Evolutionary conservation across 1,140 invertebrate genomes (phyloP).

Genomic region (Teleogryllus occipitalis): DNA sequence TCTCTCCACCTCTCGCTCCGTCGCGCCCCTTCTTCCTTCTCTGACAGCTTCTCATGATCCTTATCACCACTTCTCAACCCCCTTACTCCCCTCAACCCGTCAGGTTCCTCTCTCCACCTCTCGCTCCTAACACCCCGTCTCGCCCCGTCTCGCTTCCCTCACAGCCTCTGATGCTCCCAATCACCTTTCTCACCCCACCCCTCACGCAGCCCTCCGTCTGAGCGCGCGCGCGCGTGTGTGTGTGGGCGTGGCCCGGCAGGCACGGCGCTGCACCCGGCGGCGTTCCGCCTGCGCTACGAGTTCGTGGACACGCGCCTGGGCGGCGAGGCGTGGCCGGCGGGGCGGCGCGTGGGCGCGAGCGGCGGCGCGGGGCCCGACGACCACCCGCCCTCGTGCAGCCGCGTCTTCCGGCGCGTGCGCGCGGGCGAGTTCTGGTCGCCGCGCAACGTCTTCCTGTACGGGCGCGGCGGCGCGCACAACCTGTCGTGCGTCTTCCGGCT

Average conservation of each 20-base stretch:
- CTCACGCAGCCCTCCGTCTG: no score
- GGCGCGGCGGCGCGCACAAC: conserved; percentile 60
- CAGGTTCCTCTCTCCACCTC: background rate
- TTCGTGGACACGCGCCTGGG: conserved; percentile 72
- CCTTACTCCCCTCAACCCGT: no score
- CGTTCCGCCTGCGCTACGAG: conserved; percentile 56
- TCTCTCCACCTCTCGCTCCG: background rate
- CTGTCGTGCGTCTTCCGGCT: conserved; percentile 67
- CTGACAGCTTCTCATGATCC: no score
- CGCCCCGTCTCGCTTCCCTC: background rate
- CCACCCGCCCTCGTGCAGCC: conserved; percentile 37
- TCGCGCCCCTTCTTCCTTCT: background rate
- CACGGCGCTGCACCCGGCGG: conserved; percentile 44
- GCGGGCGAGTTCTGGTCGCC: conserved; percentile 57
- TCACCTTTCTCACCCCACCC: no score
- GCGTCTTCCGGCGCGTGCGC: conserved; percentile 46
- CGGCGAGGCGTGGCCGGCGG: conserved; percentile 53
- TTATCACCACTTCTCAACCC: no score
- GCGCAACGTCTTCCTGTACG: conserved; percentile 66
- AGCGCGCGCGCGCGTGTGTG: no score
- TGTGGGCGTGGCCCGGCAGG: conserved; percentile 22
- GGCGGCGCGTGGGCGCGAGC: conserved; percentile 15
- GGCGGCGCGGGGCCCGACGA: background rate
- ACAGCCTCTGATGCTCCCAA: no score
- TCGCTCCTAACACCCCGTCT: background rate